Base-by-base conservation (phyloP, 2,113 vertebrate species). In the Mus pahari region DNA sequence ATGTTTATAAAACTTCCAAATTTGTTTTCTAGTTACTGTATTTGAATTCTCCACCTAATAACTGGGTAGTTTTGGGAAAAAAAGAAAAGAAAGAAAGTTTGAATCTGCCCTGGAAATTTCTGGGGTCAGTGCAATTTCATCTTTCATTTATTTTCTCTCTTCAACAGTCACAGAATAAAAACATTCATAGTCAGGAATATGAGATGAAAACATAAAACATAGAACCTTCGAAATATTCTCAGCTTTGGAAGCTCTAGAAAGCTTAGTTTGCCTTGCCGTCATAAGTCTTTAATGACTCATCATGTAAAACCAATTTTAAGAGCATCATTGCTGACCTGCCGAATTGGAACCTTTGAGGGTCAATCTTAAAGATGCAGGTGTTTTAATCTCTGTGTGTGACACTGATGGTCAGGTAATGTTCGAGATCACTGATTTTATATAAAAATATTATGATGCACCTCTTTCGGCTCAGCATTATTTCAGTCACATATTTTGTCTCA, bases 91-190 rank as follows among this genome's bases (percentile, higher is more conserved):
- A 53, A 53, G 11, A 13, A 96, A 92, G 55, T 90, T 26, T 74
- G 78, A 60, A 86, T 45, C 16, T 39, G 1, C 6, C 62, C 66
- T 79, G 88, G 55, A 50, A 73, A 45, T 53, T 81, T 33, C 91
- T 71, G 55, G 39, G 16, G 50, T 50, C 89, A 66, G 88, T 24
- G 17, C 20, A 77, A 84, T 26, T 81, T 79, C 50, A 28, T 55
- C 22, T 79, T 94, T 95, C 39, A 92, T 94, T 89, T 92, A 79
- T 9, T 90, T 55, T 77, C 74, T 96, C 55, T 90, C 74, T 60
- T 42, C 50, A 39, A 68, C 13, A 83, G 89, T 86, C 84, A 90
- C 45, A 66, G n/a, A n/a, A n/a, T n/a, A n/a, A n/a, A n/a, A n/a
- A n/a, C n/a, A n/a, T n/a, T n/a, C n/a, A n/a, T n/a, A n/a, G n/a